Conservation (phyloP, 1,140 invertebrate species). For the Linepithema humile region DNA sequence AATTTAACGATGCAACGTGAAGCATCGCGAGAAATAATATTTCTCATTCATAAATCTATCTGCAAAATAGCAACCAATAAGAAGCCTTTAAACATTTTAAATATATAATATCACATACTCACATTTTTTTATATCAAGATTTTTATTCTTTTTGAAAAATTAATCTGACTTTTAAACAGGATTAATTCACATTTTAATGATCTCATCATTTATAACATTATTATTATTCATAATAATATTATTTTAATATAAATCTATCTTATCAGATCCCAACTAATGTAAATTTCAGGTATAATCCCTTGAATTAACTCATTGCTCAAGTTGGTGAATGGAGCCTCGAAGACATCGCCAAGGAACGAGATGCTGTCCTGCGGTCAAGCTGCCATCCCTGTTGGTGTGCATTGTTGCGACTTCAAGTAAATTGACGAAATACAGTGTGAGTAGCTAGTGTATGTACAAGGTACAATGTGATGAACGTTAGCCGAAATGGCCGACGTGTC, state of each 20-base stretch:
- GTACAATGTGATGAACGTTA: slow-evolving; percentile 37
- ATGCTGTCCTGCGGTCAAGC: not conserved
- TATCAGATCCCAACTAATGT: not conserved
- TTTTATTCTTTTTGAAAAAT: not conserved
- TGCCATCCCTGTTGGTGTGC: not conserved
- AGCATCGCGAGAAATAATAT: not conserved
- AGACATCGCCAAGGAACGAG: not conserved
- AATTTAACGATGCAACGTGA: not conserved
- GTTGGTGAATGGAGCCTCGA: not conserved
- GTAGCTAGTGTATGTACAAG: not conserved
- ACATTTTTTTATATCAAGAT: not conserved
- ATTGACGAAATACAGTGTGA: slow-evolving; percentile 31
- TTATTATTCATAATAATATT: not conserved
- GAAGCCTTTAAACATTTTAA: too few relatives aligned
- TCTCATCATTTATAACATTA: not conserved
- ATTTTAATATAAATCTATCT: not conserved
- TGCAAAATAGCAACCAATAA: not conserved
- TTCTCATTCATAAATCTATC: not conserved
- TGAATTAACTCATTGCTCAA: not conserved
- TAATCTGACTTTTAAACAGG: not conserved
- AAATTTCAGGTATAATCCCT: not conserved
- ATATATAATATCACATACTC: not conserved
- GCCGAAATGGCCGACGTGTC: slow-evolving; percentile 39
- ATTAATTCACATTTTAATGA: not conserved
- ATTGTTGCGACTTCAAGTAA: not conserved